These are phyloP conservation scores for Daubentonia madagascariensis DNA, from an alignment of 2,113 vertebrate species.

Conservation along the genomic window DNA sequence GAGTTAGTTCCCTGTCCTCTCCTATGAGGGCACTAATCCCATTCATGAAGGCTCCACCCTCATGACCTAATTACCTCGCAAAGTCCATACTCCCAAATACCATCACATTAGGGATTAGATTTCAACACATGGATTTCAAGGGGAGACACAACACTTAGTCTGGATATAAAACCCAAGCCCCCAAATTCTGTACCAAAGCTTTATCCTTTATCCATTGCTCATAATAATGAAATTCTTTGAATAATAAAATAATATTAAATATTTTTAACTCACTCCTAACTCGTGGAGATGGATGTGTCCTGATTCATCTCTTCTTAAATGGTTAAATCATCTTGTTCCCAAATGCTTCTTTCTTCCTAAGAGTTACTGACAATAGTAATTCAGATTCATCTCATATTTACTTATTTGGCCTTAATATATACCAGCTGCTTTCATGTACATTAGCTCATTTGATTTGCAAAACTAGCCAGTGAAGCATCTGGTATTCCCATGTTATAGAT, in stretches of 20 bases:
- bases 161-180: background rate
- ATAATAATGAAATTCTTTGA: background rate
- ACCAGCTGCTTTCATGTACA: background rate
- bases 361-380: background rate
- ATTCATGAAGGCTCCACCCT: too few species aligned
- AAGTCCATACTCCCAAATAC: background rate
- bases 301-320: background rate
- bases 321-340: background rate
- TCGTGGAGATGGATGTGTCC: background rate
- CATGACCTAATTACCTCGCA: background rate
- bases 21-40: background rate
- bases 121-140: background rate
- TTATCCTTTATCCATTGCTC: background rate
- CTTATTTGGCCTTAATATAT: background rate
- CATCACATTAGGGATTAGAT: background rate
- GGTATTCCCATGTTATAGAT: conserved; percentile 7
- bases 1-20: background rate
- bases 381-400: background rate
- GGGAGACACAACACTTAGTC: background rate
- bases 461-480: background rate
- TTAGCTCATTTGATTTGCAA: background rate
- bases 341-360: background rate
- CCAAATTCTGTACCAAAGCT: background rate
- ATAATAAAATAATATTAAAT: background rate
- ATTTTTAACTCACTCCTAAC: background rate